phyloP scores from a whole-genome alignment of 2,888 invertebrate species.

The Hetaerina titia region DNA sequence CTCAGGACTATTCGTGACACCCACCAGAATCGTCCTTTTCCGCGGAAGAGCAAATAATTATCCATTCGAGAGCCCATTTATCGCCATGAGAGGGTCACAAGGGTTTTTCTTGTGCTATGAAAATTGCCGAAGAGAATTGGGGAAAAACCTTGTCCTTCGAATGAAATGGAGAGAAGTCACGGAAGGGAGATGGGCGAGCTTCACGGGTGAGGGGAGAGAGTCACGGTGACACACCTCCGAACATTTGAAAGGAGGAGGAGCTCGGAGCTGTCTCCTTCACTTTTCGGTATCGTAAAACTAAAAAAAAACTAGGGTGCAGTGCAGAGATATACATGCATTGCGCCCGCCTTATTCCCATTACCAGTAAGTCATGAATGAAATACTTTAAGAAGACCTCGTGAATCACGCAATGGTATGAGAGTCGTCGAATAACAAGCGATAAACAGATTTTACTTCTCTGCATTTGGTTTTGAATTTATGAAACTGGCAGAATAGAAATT shows the following conservation, averaged over 20 bases:
- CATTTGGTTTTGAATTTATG: too few species aligned
- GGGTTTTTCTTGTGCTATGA: not conserved
- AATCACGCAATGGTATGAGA: too few species aligned
- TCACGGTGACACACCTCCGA: not conserved
- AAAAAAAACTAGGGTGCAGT: not conserved
- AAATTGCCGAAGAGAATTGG: not conserved
- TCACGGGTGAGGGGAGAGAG: not conserved
- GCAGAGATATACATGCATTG: too few species aligned
- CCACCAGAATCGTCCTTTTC: not conserved
- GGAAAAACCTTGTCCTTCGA: conserved; percentile 13
- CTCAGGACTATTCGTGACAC: not conserved
- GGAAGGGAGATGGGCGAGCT: not conserved
- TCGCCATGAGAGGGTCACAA: not conserved
- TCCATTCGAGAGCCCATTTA: not conserved
- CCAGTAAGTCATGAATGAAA: too few species aligned
- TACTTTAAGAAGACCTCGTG: too few species aligned
- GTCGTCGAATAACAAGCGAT: too few species aligned
- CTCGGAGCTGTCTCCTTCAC: not conserved
- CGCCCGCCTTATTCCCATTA: too few species aligned
- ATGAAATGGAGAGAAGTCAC: not conserved
- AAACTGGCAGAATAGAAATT: too few species aligned
- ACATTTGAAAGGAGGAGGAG: not conserved
- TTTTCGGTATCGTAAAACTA: not conserved
- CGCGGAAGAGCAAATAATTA: not conserved
- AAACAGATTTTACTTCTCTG: too few species aligned